Evolutionary conservation across 2,888 invertebrate species (phyloP).

Genomic region (Tuta absoluta): DNA sequence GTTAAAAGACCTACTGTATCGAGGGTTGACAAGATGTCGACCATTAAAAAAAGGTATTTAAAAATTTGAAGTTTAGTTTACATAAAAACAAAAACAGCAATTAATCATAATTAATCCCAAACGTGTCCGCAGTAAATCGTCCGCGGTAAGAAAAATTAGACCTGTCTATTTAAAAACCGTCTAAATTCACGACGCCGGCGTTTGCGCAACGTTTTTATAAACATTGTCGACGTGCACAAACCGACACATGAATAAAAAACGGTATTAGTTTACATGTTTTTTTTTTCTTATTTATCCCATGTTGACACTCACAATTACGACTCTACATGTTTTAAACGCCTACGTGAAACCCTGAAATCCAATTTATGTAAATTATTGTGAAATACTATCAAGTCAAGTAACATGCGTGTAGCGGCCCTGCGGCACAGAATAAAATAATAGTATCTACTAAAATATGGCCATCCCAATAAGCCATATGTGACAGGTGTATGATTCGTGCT

Average conservation of each 20-base stretch:
- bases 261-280: too few species aligned
- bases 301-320: too few species aligned
- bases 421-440: too few species aligned
- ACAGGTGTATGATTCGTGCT: too few species aligned
- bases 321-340: too few species aligned
- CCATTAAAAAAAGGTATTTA: not conserved
- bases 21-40: not conserved
- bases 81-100: not conserved
- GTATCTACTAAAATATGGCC: too few species aligned
- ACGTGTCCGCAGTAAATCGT: constrained; percentile 1
- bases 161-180: not conserved
- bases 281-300: not conserved
- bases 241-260: constrained; percentile 59
- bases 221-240: constrained; percentile 3
- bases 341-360: too few species aligned
- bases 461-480: too few species aligned
- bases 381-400: too few species aligned
- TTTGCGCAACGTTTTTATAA: constrained; percentile 10
- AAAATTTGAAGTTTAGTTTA: not conserved
- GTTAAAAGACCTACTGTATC: too few species aligned
- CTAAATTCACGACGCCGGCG: not conserved
- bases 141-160: not conserved
- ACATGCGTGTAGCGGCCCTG: too few species aligned
- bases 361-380: too few species aligned
- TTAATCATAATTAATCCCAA: constrained; percentile 6